Conservation (phyloP, 2,797 vertebrate genomes). For the Sebastes cheni region DNA sequence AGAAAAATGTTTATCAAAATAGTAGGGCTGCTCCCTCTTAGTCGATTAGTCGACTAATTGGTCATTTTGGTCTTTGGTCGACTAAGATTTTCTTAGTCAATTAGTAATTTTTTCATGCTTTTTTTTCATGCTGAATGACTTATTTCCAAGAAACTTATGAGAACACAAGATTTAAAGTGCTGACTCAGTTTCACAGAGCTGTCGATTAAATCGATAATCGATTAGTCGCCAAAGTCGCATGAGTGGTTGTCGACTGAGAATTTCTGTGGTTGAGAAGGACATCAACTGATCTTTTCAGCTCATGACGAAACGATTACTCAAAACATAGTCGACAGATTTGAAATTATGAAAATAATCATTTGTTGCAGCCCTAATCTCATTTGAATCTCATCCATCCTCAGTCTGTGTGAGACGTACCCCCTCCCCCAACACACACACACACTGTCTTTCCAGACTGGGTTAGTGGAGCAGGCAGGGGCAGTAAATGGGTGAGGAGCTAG, state of each 20-base stretch:
- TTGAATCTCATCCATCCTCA: neutral
- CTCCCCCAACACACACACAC: neutral
- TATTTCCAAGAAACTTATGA: too few species aligned
- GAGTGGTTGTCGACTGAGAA: neutral
- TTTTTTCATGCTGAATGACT: too few species aligned
- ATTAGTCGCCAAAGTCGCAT: too few species aligned
- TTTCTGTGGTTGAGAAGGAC: too few species aligned
- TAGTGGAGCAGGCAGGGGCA: slow-evolving; percentile 54
- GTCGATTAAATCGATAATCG: too few species aligned
- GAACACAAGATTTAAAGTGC: too few species aligned
- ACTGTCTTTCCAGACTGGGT: slow-evolving; percentile 44
- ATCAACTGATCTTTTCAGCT: neutral
- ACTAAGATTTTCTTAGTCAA: fast-evolving
- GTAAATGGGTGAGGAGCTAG: slow-evolving; percentile 52
- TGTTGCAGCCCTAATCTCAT: neutral
- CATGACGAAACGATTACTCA: neutral
- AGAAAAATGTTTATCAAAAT: too few species aligned
- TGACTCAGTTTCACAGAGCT: too few species aligned
- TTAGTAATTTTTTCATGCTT: too few species aligned
- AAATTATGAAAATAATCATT: neutral
- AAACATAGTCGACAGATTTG: neutral
- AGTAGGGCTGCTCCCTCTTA: too few species aligned
- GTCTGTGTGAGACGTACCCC: neutral
- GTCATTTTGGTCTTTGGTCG: too few species aligned
- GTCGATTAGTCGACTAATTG: too few species aligned